Percentiles rank a stretch among this genome's conserved stretches.
These are phyloP conservation scores for Rhea pennata DNA, from an alignment of 2,113 vertebrate genomes.

Conservation along the genomic window DNA sequence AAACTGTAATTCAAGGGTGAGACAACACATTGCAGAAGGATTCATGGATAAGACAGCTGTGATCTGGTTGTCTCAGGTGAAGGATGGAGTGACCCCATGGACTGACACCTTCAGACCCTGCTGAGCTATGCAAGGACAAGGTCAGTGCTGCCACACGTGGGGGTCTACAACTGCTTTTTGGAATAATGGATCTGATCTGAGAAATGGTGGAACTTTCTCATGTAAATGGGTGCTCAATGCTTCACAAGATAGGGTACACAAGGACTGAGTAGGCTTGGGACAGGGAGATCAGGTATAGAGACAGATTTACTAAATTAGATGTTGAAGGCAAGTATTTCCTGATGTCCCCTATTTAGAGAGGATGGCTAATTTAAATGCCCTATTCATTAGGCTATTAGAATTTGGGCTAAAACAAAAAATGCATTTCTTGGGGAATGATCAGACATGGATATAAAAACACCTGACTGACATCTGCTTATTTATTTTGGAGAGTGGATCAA, in stretches of 20 bases:
- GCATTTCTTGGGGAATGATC: background rate
- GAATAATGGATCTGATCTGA: background rate
- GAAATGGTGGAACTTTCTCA: background rate
- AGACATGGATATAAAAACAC: background rate
- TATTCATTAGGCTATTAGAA: background rate
- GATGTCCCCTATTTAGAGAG: background rate
- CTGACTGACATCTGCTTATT: constrained; percentile 25
- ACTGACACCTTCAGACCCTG: background rate
- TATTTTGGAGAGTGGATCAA: constrained; percentile 17
- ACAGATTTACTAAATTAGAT: background rate
- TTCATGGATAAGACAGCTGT: background rate
- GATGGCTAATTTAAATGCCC: background rate
- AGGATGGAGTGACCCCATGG: background rate
- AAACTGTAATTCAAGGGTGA: accelerated
- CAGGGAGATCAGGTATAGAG: background rate
- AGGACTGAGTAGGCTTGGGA: background rate
- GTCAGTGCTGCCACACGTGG: background rate
- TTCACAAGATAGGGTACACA: background rate
- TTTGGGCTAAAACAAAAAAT: background rate
- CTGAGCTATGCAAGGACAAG: background rate
- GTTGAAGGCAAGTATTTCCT: background rate
- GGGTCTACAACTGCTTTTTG: background rate
- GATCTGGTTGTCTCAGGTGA: background rate
- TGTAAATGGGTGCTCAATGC: background rate
- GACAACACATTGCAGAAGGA: background rate